Evolutionary conservation across 2,113 vertebrate species (phyloP).

Genomic region (Rhinogobius similis): DNA sequence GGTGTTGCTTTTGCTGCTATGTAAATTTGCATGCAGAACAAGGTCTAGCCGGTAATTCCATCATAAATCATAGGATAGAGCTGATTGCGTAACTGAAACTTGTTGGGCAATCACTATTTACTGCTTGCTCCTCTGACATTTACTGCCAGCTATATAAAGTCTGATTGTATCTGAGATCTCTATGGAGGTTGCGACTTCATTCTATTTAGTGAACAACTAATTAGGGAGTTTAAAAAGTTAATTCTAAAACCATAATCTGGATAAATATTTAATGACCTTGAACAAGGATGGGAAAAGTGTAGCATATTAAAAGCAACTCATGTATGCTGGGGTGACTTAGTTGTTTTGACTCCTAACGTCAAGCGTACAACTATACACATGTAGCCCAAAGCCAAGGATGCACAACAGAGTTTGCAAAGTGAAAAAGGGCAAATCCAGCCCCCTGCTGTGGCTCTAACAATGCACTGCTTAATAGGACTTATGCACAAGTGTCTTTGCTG

Average conservation of each 20-base stretch:
- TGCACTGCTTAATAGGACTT: conserved; percentile 1
- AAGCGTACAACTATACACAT: conserved; percentile 38
- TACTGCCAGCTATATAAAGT: conserved; percentile 31
- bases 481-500: background rate
- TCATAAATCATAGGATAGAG: background rate
- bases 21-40: conserved; percentile 7
- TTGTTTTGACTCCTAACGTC: conserved; percentile 61
- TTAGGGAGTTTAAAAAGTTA: conserved; percentile 18
- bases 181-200: background rate
- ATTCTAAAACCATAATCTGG: conserved; percentile 34
- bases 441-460: background rate
- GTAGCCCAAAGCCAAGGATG: conserved; percentile 36
- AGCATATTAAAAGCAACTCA: too few species aligned
- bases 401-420: conserved; percentile 7
- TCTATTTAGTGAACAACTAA: conserved; percentile 27
- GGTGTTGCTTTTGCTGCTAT: conserved; percentile 8
- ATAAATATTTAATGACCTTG: conserved; percentile 58
- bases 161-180: conserved; percentile 23
- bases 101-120: conserved; percentile 24
- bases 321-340: conserved; percentile 61
- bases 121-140: conserved; percentile 21
- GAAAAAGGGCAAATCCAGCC: background rate
- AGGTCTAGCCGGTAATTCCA: background rate
- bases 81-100: background rate
- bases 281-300: conserved; percentile 1